Evolutionary conservation across 2,113 vertebrate genomes (phyloP).

Genomic region (Alethe castanea): DNA sequence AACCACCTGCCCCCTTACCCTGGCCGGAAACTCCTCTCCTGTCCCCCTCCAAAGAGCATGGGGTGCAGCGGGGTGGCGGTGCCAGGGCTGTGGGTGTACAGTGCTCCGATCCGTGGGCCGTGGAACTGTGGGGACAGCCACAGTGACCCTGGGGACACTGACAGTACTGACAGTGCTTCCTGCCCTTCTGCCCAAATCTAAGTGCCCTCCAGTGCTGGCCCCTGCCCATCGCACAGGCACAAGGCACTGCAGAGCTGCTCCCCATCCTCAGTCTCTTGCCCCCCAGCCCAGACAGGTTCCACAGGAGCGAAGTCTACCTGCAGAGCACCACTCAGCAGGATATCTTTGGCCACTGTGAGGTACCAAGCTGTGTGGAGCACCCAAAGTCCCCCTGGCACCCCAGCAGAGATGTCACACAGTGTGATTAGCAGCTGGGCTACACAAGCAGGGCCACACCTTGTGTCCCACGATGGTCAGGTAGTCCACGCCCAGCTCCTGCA

Average conservation of each 20-base stretch:
- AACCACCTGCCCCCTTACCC: slow-evolving; percentile 75
- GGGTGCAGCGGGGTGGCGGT: slow-evolving; percentile 79
- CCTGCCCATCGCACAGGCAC: not conserved
- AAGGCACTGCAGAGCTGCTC: not conserved
- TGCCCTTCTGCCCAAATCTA: not conserved
- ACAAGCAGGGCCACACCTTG: not conserved
- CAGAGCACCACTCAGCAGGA: not conserved
- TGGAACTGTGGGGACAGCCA: slow-evolving; percentile 80
- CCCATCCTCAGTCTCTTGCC: not conserved
- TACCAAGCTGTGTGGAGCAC: not conserved
- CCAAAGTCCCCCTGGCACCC: not conserved
- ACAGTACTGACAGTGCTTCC: not conserved
- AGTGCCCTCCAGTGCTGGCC: not conserved
- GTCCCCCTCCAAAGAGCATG: slow-evolving; percentile 92
- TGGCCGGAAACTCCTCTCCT: slow-evolving; percentile 90
- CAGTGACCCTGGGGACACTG: not conserved
- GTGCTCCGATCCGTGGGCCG: slow-evolving; percentile 85
- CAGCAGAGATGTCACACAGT: not conserved
- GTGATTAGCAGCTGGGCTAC: accelerated
- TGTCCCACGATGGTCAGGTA: slow-evolving; percentile 90
- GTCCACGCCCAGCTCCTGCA: slow-evolving; percentile 86
- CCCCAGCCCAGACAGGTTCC: not conserved
- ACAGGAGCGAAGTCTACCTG: not conserved
- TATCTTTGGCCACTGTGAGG: not conserved
- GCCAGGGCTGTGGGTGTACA: slow-evolving; percentile 79